These are phyloP conservation scores for Pseudoips prasinana DNA, from an alignment of 2,888 invertebrate genomes.

Conservation along the genomic window DNA sequence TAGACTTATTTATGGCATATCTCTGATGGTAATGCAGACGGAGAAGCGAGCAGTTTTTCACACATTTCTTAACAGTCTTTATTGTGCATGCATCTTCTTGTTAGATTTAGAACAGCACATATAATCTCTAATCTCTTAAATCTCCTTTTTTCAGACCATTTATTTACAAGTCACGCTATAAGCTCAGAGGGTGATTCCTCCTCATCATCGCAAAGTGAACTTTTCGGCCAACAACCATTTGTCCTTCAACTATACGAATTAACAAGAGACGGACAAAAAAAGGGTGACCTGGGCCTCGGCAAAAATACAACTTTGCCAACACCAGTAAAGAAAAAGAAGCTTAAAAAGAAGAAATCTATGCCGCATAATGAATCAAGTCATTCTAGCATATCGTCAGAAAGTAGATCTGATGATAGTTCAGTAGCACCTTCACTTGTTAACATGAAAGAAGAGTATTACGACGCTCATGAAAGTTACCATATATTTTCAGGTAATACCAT, in stretches of 20 bases:
- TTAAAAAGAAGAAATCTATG: conserved; percentile 38
- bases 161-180: no score
- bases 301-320: conserved; percentile 7
- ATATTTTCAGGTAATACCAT: conserved; percentile 51
- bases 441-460: conserved; percentile 56
- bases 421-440: conserved; percentile 24
- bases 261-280: conserved; percentile 46
- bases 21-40: no score
- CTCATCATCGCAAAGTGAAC: no score
- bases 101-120: no score
- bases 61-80: no score
- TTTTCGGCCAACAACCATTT: conserved; percentile 29
- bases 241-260: conserved; percentile 54
- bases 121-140: no score
- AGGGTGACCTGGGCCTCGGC: conserved; percentile 31
- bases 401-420: conserved; percentile 36
- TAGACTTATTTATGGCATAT: no score
- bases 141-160: no score
- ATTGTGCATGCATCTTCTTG: no score
- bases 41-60: no score
- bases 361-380: conserved; percentile 26
- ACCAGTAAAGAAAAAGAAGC: conserved; percentile 32
- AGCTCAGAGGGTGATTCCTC: no score
- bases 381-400: no score
- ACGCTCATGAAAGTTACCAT: conserved; percentile 60